A percentile compares a stretch with the other conserved stretches of the same genome.
phyloP scores from a whole-genome alignment of 2,113 vertebrate species.

The Chitala chitala region DNA sequence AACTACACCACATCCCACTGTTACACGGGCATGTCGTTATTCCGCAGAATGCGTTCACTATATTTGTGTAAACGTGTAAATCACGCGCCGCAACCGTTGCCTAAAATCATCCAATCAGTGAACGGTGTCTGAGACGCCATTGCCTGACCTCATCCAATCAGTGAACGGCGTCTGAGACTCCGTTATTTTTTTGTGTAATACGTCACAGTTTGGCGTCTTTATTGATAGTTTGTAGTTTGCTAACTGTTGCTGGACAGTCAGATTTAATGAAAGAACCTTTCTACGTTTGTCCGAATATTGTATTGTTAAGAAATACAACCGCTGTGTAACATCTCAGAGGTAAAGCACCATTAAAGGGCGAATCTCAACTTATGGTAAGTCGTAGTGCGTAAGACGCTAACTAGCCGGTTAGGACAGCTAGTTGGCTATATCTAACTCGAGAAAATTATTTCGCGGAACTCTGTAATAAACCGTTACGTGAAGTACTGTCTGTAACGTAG shows the following conservation, averaged over 20 bases:
- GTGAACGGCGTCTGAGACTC: background rate
- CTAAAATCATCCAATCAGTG: background rate
- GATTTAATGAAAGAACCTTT: background rate
- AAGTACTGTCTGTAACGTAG: no score
- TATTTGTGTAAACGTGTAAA: background rate
- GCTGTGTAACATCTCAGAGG: background rate
- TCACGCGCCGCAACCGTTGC: background rate
- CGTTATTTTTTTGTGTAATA: conserved; percentile 6
- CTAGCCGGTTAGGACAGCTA: conserved; percentile 1
- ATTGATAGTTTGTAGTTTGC: conserved; percentile 33
- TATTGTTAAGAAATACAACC: background rate
- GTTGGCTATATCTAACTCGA: conserved; percentile 3
- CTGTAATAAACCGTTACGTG: no score
- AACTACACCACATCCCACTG: background rate
- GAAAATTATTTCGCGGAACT: no score
- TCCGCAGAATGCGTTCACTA: no score
- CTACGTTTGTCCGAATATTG: background rate
- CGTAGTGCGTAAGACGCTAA: background rate
- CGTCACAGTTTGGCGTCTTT: conserved; percentile 31
- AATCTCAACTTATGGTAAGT: conserved; percentile 13
- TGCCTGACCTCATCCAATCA: background rate
- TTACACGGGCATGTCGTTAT: background rate
- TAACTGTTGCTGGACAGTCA: conserved; percentile 22
- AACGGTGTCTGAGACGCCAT: background rate
- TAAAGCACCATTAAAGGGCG: background rate